These are phyloP conservation scores for Phyllostomus hastatus DNA, from an alignment of 2,113 vertebrate species.

Conservation along the genomic window DNA sequence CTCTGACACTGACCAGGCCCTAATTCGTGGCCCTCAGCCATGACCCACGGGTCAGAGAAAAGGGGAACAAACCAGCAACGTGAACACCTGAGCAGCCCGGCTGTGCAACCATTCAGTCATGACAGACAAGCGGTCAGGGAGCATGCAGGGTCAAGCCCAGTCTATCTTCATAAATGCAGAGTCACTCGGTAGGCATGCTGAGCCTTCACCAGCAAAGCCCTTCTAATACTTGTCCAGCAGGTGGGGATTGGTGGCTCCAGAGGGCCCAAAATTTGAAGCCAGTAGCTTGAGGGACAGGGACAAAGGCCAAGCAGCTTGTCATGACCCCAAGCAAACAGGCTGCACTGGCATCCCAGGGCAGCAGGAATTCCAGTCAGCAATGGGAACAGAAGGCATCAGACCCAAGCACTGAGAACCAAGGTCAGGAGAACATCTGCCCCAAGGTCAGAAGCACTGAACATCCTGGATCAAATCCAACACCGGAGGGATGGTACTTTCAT, in stretches of 20 bases:
- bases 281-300: neutral
- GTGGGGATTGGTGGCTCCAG: neutral
- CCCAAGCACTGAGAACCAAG: neutral
- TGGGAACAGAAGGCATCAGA: neutral
- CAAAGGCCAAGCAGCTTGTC: neutral
- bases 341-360: neutral
- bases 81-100: neutral
- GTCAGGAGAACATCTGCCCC: neutral
- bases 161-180: neutral
- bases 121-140: neutral
- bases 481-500: rapidly evolving
- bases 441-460: neutral
- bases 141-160: neutral
- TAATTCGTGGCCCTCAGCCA: neutral
- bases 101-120: neutral
- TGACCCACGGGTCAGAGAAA: neutral
- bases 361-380: neutral
- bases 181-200: no score
- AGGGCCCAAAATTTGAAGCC: neutral
- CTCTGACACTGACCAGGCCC: neutral
- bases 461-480: neutral
- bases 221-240: neutral
- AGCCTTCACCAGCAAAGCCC: neutral
- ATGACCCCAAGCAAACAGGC: neutral
- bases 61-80: neutral